Percentiles rank a stretch among this genome's conserved stretches.
These are phyloP conservation scores for Oplegnathus fasciatus DNA, from an alignment of 2,113 vertebrate genomes.

Conservation along the genomic window DNA sequence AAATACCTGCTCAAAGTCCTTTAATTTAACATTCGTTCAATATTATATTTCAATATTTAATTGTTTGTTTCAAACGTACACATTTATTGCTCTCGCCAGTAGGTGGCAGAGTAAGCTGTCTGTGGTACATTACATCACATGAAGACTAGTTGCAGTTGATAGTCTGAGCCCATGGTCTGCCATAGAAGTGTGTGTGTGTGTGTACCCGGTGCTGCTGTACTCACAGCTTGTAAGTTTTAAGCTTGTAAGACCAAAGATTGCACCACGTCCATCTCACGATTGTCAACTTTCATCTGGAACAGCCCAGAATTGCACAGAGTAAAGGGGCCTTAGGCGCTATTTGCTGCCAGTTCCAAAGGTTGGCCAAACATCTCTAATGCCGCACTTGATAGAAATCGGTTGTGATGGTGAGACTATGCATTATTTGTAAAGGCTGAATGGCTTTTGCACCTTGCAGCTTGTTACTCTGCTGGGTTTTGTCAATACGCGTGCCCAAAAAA, in stretches of 20 bases:
- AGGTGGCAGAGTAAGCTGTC: background rate
- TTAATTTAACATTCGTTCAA: background rate
- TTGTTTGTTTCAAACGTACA: background rate
- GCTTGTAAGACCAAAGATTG: background rate
- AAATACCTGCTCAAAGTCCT: background rate
- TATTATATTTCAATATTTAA: background rate
- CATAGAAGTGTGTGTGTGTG: background rate
- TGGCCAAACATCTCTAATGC: constrained; percentile 20
- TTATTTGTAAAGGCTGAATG: constrained; percentile 37
- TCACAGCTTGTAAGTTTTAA: background rate
- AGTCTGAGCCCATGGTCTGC: background rate
- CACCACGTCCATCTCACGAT: background rate
- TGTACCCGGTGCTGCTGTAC: background rate
- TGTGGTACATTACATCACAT: background rate
- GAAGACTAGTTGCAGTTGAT: background rate
- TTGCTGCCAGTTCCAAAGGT: constrained; percentile 15
- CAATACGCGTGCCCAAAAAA: constrained; percentile 3
- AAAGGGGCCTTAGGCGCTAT: background rate
- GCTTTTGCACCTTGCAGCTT: constrained; percentile 14
- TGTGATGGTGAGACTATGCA: constrained; percentile 7
- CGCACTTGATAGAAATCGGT: constrained; percentile 16
- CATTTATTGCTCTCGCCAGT: constrained; percentile 7
- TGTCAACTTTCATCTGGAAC: background rate
- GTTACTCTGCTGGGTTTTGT: constrained; percentile 19
- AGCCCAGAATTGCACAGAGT: background rate